A percentile compares a stretch with the other conserved stretches of the same genome.
These are phyloP conservation scores for Laspeyria flexula DNA, from an alignment of 2,888 invertebrate species.

Conservation along the genomic window DNA sequence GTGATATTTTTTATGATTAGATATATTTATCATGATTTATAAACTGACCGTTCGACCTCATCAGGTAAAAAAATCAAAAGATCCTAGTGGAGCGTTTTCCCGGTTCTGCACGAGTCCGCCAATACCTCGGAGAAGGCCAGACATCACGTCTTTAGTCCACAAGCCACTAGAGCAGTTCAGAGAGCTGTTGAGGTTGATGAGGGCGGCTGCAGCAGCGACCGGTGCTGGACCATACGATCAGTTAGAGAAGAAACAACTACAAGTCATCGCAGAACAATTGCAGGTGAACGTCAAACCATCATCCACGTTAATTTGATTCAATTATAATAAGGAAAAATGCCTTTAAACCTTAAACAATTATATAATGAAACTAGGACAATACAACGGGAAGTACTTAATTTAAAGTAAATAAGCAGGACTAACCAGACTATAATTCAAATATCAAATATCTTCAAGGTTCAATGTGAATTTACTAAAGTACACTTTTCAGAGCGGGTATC, in stretches of 20 bases:
- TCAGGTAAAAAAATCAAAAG: conserved; percentile 89
- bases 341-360: too few relatives aligned
- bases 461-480: neutral
- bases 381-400: too few relatives aligned
- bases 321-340: too few relatives aligned
- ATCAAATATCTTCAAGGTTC: too few relatives aligned
- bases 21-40: too few relatives aligned
- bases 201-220: conserved; percentile 70
- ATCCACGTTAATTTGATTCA: too few relatives aligned
- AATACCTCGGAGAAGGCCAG: conserved; percentile 92
- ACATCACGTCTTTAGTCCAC: conserved; percentile 93
- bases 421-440: too few relatives aligned
- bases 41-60: neutral
- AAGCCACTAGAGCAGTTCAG: conserved; percentile 92
- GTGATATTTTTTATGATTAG: too few relatives aligned
- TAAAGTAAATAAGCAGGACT: too few relatives aligned
- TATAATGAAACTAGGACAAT: too few relatives aligned
- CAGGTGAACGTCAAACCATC: too few relatives aligned
- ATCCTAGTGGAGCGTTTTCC: conserved; percentile 92
- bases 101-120: conserved; percentile 92
- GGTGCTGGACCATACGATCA: conserved; percentile 78
- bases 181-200: conserved; percentile 77
- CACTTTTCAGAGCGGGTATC: conserved; percentile 87
- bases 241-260: conserved; percentile 79
- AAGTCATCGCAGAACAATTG: conserved; percentile 79